Evolutionary conservation across 2,888 invertebrate species (phyloP), one percentile per base, ranked within the genome.

Genomic region (Xanthostigma xanthostigma): DNA sequence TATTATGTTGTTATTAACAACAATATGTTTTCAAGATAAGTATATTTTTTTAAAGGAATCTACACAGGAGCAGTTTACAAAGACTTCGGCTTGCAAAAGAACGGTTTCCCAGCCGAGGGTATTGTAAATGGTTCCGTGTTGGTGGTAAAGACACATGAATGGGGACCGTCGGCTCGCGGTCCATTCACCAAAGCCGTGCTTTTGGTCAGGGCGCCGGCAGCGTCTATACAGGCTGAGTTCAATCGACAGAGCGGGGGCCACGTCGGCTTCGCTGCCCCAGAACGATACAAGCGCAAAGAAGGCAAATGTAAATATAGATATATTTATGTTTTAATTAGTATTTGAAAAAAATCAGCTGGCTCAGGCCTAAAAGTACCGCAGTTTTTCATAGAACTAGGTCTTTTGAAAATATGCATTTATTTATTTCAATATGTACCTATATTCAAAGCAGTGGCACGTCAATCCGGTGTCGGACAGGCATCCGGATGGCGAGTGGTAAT

Each of bases 41-140:
- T 39, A 9, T 43, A 13, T 13, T 27, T 39, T 13, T 9, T 61
- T 68, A 2, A 58, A 83, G 84, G 87, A 40, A 70, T 82, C 44
- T 69, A 79, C 50, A 87, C 87, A 2, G 88, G 87, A 11, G 86
- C 86, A 46, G 79, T 87, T 37, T 88, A 88, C 65, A 84, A 83
- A 71, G 88, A 88, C 62, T 82, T 81, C 61, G 84, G 85, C 14
- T 69, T 88, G 17, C 64, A 81, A 53, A 78, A 81, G 59, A 84
- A 85, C 57, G 87, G 87, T 1, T 86, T 87, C 61, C 86, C 86
- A 0, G 88, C 80, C 0, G 87, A 87, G 63, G 81, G 79, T 62
- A 72, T 86, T 1, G 73, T 75, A 3, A 84, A 86, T 63, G 83
- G 81, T 35, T 81, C 85, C 9, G 86, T 87, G 8, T 66, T 85